These are phyloP conservation scores for Hydropsyche betteni DNA, from an alignment of 2,888 invertebrate genomes.

Conservation along the genomic window DNA sequence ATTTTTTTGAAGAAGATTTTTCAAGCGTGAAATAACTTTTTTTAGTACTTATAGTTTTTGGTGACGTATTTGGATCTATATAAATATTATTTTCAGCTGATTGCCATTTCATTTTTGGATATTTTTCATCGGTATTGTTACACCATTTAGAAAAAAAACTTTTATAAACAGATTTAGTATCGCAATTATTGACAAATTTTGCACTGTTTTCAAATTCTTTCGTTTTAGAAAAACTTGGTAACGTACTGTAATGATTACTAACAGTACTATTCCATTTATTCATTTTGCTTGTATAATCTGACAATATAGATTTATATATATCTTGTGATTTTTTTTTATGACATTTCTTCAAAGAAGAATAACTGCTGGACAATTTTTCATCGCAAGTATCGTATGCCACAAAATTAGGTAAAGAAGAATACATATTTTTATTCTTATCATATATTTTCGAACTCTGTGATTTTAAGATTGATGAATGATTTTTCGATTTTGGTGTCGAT, in stretches of 20 bases:
- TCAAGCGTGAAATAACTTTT: too few relatives aligned
- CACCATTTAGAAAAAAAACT: constrained; percentile 8
- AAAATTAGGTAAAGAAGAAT: constrained; percentile 48
- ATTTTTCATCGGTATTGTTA: background rate
- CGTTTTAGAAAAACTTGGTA: constrained; percentile 53
- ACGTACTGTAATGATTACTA: constrained; percentile 59
- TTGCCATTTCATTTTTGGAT: constrained; percentile 21
- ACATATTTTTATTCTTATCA: constrained; percentile 28
- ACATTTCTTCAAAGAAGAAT: background rate
- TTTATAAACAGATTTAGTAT: background rate
- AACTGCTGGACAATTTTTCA: background rate
- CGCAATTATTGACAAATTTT: constrained; percentile 58
- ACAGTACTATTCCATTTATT: constrained; percentile 64
- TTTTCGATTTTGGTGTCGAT: constrained; percentile 10
- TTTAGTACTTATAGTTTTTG: constrained; percentile 18
- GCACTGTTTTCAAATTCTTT: constrained; percentile 57
- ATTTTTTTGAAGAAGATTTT: background rate
- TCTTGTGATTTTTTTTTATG: constrained; percentile 54
- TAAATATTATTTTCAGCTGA: constrained; percentile 28
- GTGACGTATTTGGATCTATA: constrained; percentile 22
- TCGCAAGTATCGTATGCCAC: background rate
- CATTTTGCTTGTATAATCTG: constrained; percentile 64
- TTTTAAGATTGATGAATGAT: background rate
- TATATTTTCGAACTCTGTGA: background rate
- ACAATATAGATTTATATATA: constrained; percentile 58